Conservation (phyloP, 1,140 invertebrate species). For the Riptortus pedestris region DNA sequence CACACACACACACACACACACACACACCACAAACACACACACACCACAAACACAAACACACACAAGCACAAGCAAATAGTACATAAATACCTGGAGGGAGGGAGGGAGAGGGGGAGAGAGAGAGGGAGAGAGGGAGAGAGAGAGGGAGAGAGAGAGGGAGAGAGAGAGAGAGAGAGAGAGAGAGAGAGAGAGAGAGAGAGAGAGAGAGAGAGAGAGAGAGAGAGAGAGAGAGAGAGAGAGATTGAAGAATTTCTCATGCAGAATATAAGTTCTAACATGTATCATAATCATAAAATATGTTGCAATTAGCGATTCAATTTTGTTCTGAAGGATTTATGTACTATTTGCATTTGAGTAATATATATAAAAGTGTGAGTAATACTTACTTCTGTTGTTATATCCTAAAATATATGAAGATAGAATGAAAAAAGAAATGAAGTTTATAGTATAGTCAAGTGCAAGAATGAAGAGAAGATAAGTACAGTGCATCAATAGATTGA, state of each 20-base stretch:
- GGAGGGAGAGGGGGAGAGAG: conserved; percentile 5
- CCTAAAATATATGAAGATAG: conserved; percentile 34
- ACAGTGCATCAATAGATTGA: too few species aligned
- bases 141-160: conserved; percentile 3
- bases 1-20: too few species aligned
- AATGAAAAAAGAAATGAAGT: too few species aligned
- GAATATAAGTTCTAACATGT: background rate
- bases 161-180: conserved; percentile 10
- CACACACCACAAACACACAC: too few species aligned
- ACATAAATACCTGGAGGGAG: background rate
- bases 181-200: too few species aligned
- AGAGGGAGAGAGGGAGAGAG: conserved; percentile 13
- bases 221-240: background rate
- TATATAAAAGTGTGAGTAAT: too few species aligned
- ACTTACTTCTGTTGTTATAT: conserved; percentile 10
- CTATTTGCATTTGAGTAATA: too few species aligned
- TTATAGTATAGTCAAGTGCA: too few species aligned
- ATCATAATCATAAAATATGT: background rate
- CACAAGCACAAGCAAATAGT: too few species aligned
- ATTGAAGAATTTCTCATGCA: background rate
- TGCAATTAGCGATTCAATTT: background rate
- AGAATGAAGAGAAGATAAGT: too few species aligned
- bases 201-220: background rate
- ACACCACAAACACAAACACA: too few species aligned
- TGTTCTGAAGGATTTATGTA: background rate